Evolutionary conservation across 2,888 invertebrate species (phyloP), one percentile per base, ranked within the genome.

Genomic region (Drosophila hawaiiensis): DNA sequence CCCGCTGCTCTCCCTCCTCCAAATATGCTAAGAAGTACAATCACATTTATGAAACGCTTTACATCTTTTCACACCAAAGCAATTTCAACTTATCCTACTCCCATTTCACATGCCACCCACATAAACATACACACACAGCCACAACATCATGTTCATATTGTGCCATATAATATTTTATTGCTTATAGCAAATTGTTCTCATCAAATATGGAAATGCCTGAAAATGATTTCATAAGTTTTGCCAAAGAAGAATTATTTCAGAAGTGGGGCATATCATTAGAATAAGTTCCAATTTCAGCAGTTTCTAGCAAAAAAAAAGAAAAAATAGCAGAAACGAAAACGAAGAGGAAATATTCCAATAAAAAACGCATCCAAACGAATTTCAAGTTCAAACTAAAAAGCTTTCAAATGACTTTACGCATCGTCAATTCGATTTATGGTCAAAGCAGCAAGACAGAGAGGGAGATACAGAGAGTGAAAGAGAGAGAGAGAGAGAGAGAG

Each of bases 361-460:
- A 39, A 66, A 73, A 68, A 39, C 55, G 53, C 35, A 29, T 43
- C 67, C 14, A 60, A 69, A 71, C 53, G 39, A 39, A 76, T 87
- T 84, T 84, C 84, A 85, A 85, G 84, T 90, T 85, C 84, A 85
- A 83, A 88, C 59, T 59, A 76, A 82, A 76, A 76, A 73, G 71
- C 73, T 77, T 76, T 85, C 73, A 62, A 65, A 80, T 73, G 58
- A 75, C 68, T 83, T 88, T 68, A 83, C 89, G 85, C 90, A 73
- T 89, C 85, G 81, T 50, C 68, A 65, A 78, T 66, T 80, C 85
- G 73, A 76, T 85, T 85, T 89, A 83, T 88, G 67, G 64, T 55
- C 68, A 76, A 52, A 76, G 62, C 68, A 62, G 68, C 58, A 62
- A 62, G 68, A 59, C 56, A 63, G 56, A 28, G 25, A 49, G 41